Base-by-base conservation (phyloP, 2,797 vertebrate genomes). In the Delichon dasypus region DNA sequence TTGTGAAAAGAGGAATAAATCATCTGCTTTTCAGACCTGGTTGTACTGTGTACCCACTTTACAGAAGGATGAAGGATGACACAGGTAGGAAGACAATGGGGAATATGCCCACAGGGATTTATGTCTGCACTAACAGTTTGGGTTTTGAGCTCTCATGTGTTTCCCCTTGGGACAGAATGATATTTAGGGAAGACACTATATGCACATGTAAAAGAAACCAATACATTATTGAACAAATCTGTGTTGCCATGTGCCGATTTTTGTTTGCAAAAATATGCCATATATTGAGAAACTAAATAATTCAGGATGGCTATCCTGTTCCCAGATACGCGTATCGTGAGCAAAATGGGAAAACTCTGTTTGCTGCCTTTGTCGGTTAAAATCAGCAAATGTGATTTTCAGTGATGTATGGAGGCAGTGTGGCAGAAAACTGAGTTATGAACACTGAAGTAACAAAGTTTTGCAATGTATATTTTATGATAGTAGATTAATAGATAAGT, bases 181-280 rank as follows among this genome's bases (percentile, higher is more conserved):
- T 83, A 53, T 74, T 92, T 88, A 88, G 40, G 54, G 55, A 93
- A 90, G 86, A 55, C 55, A 75, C 30, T 71, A 79, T 45, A 85
- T 50, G 70, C 42, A 66, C 75, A 8, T 29, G 40, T 72, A 77
- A 85, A 60, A 77, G 83, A 93, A 94, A 57, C 54, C 47, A 89
- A 80, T 95, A 29, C 36, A 96, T 90, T 93, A 95, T 95, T 96
- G 94, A 96, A 84, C 36, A 78, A 61, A 65, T 81, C 61, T 81
- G 7, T 78, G 58, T 54, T 88, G 74, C 48, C 62, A 65, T 68
- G 45, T 72, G 53, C 72, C 73, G 66, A 88, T 72, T 76, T 54
- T 83, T 90, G 70, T 75, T 92, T 86, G 50, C 16, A 86, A 91
- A 96, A 94, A 47, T 40, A 78, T 51, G 65, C 25, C n/a, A 42